Conservation (phyloP, 2,113 vertebrate genomes). For the Pangasianodon gigas region DNA sequence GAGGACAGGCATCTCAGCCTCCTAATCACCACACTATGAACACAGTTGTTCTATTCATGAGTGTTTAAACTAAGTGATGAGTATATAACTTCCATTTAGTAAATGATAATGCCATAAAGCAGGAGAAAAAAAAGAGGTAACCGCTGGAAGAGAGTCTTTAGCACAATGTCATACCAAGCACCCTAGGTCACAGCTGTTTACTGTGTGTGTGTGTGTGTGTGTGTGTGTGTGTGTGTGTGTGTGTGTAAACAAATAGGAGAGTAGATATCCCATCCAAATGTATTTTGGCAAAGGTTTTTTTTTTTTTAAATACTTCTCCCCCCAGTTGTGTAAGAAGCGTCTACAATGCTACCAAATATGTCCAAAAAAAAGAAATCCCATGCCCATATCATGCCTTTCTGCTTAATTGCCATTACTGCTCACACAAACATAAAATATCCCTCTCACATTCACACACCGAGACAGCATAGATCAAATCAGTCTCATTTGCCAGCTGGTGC, state of each 20-base stretch:
- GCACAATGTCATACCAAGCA: neutral
- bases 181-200: conserved; percentile 7
- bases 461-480: neutral
- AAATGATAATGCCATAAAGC: neutral
- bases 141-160: conserved; percentile 32
- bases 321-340: neutral
- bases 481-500: neutral
- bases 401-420: neutral
- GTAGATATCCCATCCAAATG: neutral
- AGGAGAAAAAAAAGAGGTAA: neutral
- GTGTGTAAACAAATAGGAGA: neutral
- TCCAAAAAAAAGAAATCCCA: neutral
- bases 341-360: neutral
- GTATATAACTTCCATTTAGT: neutral
- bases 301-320: neutral
- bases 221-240: no score
- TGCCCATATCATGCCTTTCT: neutral
- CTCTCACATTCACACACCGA: conserved; percentile 28
- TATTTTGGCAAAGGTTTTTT: conserved; percentile 18
- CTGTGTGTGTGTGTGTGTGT: no score
- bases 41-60: neutral
- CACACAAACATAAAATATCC: neutral
- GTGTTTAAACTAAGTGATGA: neutral
- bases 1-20: neutral
- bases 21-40: conserved; percentile 1